phyloP scores from a whole-genome alignment of 2,888 invertebrate species.

The Alitta virens region DNA sequence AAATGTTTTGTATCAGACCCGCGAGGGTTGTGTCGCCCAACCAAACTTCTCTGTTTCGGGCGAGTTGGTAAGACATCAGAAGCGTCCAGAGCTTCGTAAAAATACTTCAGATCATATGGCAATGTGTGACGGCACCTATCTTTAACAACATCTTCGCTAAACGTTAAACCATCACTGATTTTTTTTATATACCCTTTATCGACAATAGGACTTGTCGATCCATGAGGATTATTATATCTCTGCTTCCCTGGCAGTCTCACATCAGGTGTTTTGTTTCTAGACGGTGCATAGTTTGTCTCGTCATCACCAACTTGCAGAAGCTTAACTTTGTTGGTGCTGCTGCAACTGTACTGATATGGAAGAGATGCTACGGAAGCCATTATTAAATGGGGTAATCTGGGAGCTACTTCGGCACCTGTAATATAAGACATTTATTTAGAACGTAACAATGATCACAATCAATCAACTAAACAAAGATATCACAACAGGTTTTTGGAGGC shows the following conservation, averaged over 20 bases:
- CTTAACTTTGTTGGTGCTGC: conserved; percentile 41
- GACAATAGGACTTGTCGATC: background rate
- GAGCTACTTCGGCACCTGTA: too few relatives aligned
- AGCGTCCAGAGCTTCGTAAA: conserved; percentile 43
- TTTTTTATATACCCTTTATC: conserved; percentile 40
- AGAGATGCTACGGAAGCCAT: too few relatives aligned
- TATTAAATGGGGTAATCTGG: too few relatives aligned
- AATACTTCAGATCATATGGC: conserved; percentile 51
- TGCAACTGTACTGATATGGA: too few relatives aligned
- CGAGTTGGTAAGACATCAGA: conserved; percentile 35
- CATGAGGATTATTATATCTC: background rate
- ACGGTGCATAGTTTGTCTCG: conserved; percentile 21
- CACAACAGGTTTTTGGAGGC: too few relatives aligned
- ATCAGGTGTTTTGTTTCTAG: background rate
- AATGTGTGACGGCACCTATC: conserved; percentile 49
- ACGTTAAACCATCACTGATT: conserved; percentile 44
- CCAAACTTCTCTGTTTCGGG: conserved; percentile 29
- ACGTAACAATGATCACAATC: too few relatives aligned
- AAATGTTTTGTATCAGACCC: conserved; percentile 40
- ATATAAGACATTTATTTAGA: too few relatives aligned
- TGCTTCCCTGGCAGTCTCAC: background rate
- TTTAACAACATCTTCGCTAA: conserved; percentile 51
- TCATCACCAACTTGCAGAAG: conserved; percentile 45
- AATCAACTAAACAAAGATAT: too few relatives aligned
- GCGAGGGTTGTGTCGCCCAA: conserved; percentile 41